Evolutionary conservation across 2,797 vertebrate genomes (phyloP), one percentile per base, ranked within the genome.

Genomic region (Pangasius macronema): DNA sequence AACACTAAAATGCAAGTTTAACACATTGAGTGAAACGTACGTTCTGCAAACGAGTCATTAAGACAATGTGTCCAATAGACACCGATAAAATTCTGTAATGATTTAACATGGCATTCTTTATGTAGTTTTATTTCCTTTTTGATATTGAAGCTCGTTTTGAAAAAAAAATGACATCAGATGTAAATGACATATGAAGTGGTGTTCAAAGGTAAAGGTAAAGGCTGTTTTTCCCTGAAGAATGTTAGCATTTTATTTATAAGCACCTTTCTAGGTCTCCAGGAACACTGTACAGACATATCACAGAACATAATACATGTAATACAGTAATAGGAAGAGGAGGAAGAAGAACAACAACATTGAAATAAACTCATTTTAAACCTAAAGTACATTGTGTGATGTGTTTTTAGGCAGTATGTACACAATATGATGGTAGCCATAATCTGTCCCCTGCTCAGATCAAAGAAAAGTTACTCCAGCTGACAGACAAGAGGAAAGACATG

Each of bases 401-500:
- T 67, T 36, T 36, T 36, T 70, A 20, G 67, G 24, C 39, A 11
- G 20, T 42, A 72, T 72, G 36, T 42, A 11, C 16, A 18, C 30
- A 20, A 13, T 30, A 14, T 20, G 65, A 8, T 13, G 20, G 4
- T 24, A 46, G 36, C 39, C 39, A 24, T 73, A 33, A 33, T 70
- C 30, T 85, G 33, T 88, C 27, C 27, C 10, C 10, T 5, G 14
- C 85, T 30, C 95, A 99, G 98, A 99, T 99, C 87, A 99, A 98
- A 92, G 98, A 99, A 86, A 99, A 97, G 93, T 93, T 99, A 90
- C 94, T 98, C 83, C 97, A 99, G 93, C 92, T 99, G 94, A 99
- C 98, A 0, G 98, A 99, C 91, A 98, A 99, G 93, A 97, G 98
- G 94, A 99, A 99, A 96, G 97, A 99, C 89, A 99, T 99, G 98